Evolutionary conservation across 2,113 vertebrate genomes (phyloP).

Genomic region (Pygoscelis antarcticus): DNA sequence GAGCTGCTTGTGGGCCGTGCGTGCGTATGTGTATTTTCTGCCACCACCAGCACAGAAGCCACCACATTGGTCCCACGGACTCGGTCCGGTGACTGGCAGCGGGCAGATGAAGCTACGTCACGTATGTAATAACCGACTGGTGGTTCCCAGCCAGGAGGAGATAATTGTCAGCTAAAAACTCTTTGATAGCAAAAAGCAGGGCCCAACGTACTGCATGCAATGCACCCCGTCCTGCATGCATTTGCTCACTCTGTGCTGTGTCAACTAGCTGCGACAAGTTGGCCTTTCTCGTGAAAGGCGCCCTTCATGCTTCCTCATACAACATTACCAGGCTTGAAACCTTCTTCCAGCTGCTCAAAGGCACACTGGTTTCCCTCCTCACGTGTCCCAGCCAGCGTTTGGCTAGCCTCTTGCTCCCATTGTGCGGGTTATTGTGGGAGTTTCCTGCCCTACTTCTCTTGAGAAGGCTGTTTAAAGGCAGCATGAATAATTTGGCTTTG

Average conservation of each 20-base stretch:
- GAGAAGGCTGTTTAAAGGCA: conserved; percentile 51
- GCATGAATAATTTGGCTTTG: conserved; percentile 52
- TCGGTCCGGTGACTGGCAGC: background rate
- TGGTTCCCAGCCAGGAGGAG: background rate
- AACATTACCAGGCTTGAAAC: conserved; percentile 29
- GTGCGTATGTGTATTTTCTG: background rate
- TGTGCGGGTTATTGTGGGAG: conserved; percentile 50
- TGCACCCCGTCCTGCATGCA: background rate
- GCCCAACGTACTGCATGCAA: background rate
- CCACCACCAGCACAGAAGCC: background rate
- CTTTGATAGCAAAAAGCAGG: background rate
- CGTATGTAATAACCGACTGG: background rate
- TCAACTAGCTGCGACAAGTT: background rate
- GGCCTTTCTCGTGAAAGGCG: background rate
- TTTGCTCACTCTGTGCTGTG: background rate
- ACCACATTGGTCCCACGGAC: background rate
- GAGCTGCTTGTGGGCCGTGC: background rate
- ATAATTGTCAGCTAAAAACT: background rate
- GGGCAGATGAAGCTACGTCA: background rate
- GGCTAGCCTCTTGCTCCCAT: conserved; percentile 40
- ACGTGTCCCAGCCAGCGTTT: background rate
- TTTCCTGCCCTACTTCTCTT: conserved; percentile 67
- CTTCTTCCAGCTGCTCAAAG: conserved; percentile 59
- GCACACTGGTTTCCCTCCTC: conserved; percentile 35
- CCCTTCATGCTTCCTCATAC: conserved; percentile 1